phyloP scores from a whole-genome alignment of 37 sponge, comb jelly and placozoan genomes.

The Agelas oroides region DNA sequence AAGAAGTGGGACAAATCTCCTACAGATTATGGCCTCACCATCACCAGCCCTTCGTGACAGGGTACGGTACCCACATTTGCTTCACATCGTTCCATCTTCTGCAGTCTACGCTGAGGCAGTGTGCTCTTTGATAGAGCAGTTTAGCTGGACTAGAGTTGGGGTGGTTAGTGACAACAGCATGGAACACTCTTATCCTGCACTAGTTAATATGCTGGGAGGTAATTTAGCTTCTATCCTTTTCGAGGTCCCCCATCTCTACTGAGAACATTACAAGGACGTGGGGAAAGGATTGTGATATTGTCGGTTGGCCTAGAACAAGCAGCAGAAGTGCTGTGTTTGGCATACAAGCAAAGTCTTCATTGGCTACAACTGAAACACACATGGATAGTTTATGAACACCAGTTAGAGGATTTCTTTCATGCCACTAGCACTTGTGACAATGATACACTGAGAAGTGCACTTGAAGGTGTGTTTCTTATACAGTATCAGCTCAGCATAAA shows the following conservation, averaged over 20 bases:
- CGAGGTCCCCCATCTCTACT: too few species aligned
- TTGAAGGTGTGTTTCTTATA: neutral
- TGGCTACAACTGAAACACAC: neutral
- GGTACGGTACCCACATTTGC: too few species aligned
- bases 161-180: neutral
- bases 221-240: too few species aligned
- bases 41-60: too few species aligned
- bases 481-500: neutral
- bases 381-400: slow-evolving; percentile 1
- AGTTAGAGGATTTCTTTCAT: neutral
- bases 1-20: too few species aligned
- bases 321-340: neutral
- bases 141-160: neutral
- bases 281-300: too few species aligned
- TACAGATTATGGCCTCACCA: too few species aligned
- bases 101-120: neutral
- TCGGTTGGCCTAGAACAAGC: too few species aligned
- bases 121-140: neutral
- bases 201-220: too few species aligned
- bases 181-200: too few species aligned
- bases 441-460: neutral
- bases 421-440: too few species aligned
- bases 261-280: too few species aligned
- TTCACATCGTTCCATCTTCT: neutral
- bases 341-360: neutral